A percentile compares a stretch with the other conserved stretches of the same genome.
phyloP scores from a whole-genome alignment of 92 coral and sea anemone genomes.

The Umimayanthus kanabou region DNA sequence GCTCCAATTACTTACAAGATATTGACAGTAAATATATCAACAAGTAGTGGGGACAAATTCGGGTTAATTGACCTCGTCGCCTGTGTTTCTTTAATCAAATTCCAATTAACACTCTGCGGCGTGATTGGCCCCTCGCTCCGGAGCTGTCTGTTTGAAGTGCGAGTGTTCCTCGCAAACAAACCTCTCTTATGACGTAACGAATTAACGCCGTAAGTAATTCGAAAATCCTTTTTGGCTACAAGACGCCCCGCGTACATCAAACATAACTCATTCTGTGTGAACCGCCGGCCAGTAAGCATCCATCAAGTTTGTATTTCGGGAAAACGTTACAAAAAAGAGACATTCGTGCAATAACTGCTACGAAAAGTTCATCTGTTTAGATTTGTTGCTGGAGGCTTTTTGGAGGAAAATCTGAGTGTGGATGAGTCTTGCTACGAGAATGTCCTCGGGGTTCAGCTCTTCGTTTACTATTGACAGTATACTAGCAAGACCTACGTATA shows the following conservation, averaged over 20 bases:
- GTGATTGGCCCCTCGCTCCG: constrained; percentile 67
- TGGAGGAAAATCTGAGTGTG: constrained; percentile 19
- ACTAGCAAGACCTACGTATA: constrained; percentile 92
- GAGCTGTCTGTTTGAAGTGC: constrained; percentile 75
- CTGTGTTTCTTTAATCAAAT: constrained; percentile 91
- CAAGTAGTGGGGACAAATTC: constrained; percentile 62
- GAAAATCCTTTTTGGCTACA: constrained; percentile 99
- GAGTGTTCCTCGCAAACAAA: constrained; percentile 74
- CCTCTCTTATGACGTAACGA: constrained; percentile 90
- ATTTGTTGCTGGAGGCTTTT: not conserved
- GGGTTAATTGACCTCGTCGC: constrained; percentile 67
- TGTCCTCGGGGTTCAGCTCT: constrained; percentile 85
- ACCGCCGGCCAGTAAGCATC: constrained; percentile 47
- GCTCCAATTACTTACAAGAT: constrained; percentile 65
- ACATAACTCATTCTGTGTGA: constrained; percentile 83
- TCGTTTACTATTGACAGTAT: constrained; percentile 97
- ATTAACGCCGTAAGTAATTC: constrained; percentile 99
- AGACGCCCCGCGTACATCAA: constrained; percentile 82
- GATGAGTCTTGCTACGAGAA: constrained; percentile 45
- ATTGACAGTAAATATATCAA: constrained; percentile 66
- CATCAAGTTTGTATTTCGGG: not conserved
- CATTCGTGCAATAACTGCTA: not conserved
- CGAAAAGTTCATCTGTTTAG: not conserved
- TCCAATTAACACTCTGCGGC: constrained; percentile 60
- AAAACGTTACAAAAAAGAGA: not conserved